Percentiles rank a stretch among this genome's conserved stretches.
phyloP scores from a whole-genome alignment of 2,888 invertebrate genomes.

The Ennomos quercinarius region DNA sequence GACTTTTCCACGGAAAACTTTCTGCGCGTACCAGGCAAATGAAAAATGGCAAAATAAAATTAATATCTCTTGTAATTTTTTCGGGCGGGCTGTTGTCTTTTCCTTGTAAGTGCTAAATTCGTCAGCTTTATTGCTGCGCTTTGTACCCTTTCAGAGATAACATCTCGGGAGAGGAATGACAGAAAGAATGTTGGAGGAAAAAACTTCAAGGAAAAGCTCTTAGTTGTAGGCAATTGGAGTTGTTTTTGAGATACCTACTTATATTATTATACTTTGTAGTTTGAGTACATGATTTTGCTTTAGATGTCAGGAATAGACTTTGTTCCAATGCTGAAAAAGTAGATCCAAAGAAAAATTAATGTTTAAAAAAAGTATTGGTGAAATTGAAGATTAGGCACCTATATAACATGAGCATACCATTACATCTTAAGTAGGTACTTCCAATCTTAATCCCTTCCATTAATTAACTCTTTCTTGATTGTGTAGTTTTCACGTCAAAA shows the following conservation, averaged over 20 bases:
- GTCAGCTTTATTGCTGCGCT: constrained; percentile 32
- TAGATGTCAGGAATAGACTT: too few relatives aligned
- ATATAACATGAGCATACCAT: too few relatives aligned
- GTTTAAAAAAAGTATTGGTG: too few relatives aligned
- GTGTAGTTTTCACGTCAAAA: too few relatives aligned
- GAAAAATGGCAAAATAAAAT: neutral
- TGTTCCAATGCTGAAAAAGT: too few relatives aligned
- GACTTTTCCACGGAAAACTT: constrained; percentile 9
- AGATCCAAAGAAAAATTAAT: too few relatives aligned
- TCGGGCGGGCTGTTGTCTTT: constrained; percentile 9
- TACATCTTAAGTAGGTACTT: too few relatives aligned
- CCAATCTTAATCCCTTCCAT: too few relatives aligned
- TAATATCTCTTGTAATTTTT: constrained; percentile 7
- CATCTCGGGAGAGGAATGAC: constrained; percentile 25
- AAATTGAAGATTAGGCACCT: too few relatives aligned
- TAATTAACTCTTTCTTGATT: too few relatives aligned
- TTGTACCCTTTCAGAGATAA: constrained; percentile 38
- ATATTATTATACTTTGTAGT: constrained; percentile 14
- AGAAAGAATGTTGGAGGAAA: constrained; percentile 31
- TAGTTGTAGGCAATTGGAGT: constrained; percentile 13
- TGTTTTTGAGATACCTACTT: constrained; percentile 15
- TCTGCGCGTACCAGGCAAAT: neutral
- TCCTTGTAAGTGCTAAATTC: constrained; percentile 24
- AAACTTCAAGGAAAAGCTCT: constrained; percentile 16
- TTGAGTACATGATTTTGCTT: neutral